phyloP scores from a whole-genome alignment of 1,140 invertebrate genomes.

The Antheraea pernyi region DNA sequence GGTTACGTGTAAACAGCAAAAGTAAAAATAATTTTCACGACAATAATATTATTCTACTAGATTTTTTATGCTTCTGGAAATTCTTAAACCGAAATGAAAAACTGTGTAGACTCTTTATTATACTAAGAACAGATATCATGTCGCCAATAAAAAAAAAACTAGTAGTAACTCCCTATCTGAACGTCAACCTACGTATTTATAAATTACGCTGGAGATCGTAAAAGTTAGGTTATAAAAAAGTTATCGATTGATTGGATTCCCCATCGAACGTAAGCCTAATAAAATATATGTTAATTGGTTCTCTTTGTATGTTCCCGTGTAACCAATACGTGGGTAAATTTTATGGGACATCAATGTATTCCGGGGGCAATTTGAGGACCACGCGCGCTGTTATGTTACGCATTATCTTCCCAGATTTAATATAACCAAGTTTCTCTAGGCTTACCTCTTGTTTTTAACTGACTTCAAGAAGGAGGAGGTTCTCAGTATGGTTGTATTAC shows the following conservation, averaged over 20 bases:
- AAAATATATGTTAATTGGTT: background rate
- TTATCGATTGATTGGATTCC: constrained; percentile 2
- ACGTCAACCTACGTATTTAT: background rate
- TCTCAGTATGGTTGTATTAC: too few species aligned
- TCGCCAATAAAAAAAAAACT: background rate
- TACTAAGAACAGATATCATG: background rate
- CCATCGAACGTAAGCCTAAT: background rate
- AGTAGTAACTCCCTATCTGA: background rate
- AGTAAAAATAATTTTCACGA: too few species aligned
- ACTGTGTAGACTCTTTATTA: too few species aligned
- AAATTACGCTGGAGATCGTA: background rate
- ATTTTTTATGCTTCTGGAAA: too few species aligned
- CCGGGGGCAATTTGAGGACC: background rate
- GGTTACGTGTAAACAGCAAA: too few species aligned
- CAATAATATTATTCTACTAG: too few species aligned
- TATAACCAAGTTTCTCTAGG: background rate
- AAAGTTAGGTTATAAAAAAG: background rate
- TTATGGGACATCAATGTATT: background rate
- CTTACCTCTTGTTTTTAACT: background rate
- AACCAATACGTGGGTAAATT: background rate
- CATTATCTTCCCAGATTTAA: too few species aligned
- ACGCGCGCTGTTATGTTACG: background rate
- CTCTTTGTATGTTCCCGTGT: background rate
- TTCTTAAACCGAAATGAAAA: too few species aligned
- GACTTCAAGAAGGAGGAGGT: too few species aligned